Percentiles rank a stretch among this genome's conserved stretches.
These are phyloP conservation scores for Drosophila saltans DNA, from an alignment of 1,140 invertebrate species.

Conservation along the genomic window DNA sequence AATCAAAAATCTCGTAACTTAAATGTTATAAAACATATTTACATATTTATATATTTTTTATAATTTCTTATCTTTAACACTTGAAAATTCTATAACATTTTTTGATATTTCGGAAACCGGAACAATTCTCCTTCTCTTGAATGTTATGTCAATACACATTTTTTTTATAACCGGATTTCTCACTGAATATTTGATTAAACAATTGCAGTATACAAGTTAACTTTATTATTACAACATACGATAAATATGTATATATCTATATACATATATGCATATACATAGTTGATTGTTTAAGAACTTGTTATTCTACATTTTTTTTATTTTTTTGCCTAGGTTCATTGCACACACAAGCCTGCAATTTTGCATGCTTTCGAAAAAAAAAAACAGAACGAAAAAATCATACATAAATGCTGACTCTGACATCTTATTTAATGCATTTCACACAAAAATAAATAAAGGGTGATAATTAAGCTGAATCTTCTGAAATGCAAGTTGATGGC, in stretches of 20 bases:
- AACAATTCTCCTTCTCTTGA: too few species aligned
- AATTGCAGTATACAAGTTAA: neutral
- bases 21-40: too few species aligned
- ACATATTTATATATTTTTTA: too few species aligned
- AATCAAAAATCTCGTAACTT: too few species aligned
- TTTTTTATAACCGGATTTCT: neutral
- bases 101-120: too few species aligned
- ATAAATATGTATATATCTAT: neutral
- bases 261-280: neutral
- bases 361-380: constrained; percentile 35
- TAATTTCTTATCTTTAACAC: too few species aligned
- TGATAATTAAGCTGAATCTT: neutral
- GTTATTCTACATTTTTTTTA: neutral
- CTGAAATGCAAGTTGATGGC: neutral
- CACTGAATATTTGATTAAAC: neutral
- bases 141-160: too few species aligned
- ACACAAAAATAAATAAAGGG: neutral
- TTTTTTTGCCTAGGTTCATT: constrained; percentile 29
- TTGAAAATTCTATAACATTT: too few species aligned
- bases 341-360: constrained; percentile 36
- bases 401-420: neutral
- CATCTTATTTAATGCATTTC: neutral
- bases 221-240: neutral
- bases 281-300: constrained; percentile 2
- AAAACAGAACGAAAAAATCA: too few species aligned